Conservation (phyloP, 1,140 invertebrate species). For the Saxidomus purpurata region DNA sequence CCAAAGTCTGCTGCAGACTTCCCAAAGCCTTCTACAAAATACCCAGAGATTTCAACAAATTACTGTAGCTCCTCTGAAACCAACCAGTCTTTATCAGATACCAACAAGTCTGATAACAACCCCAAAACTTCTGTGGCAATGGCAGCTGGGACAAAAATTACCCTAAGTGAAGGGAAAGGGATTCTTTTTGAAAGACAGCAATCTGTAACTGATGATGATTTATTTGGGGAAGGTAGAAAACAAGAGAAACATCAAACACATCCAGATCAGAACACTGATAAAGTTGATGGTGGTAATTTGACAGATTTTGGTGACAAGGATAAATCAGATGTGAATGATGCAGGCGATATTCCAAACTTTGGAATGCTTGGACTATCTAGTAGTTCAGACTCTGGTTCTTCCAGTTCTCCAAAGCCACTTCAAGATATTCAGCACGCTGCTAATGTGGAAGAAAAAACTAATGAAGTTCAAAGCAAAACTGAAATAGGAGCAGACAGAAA, state of each 20-base stretch:
- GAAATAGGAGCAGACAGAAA: background rate
- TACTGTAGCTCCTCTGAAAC: background rate
- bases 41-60: background rate
- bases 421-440: too few species aligned
- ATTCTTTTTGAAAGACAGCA: background rate
- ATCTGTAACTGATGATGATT: slow-evolving; percentile 66
- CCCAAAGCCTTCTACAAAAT: background rate
- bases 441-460: background rate
- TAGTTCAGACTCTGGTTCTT: background rate
- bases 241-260: background rate
- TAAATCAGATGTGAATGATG: background rate
- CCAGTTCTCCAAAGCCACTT: background rate
- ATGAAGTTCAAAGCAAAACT: background rate
- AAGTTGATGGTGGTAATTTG: background rate
- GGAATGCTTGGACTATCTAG: background rate
- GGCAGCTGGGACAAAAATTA: background rate
- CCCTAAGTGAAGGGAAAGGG: background rate
- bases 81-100: background rate
- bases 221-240: slow-evolving; percentile 60
- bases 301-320: background rate
- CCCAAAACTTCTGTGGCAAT: background rate
- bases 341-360: background rate
- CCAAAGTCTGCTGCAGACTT: background rate
- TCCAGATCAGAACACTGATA: background rate
- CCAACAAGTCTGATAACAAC: background rate